Conservation (phyloP, 2,888 invertebrate genomes). For the Drosophila flavopinicola region DNA sequence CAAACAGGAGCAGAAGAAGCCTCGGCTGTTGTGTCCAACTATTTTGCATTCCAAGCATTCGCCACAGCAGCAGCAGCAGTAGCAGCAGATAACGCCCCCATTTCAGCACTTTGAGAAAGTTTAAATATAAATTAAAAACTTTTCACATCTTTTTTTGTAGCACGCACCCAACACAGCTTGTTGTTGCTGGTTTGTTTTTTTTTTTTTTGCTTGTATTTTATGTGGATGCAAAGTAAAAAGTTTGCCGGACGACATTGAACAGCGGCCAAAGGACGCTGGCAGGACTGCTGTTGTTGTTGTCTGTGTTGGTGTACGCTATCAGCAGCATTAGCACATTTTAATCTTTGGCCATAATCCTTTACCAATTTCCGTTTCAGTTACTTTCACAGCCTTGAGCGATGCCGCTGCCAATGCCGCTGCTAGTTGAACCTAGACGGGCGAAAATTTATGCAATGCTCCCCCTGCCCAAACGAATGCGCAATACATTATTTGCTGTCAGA, state of each 20-base stretch:
- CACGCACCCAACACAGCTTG: conserved; percentile 24
- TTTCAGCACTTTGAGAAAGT: conserved; percentile 82
- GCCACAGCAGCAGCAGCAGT: conserved; percentile 34
- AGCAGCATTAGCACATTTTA: conserved; percentile 51
- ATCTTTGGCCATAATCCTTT: conserved; percentile 69
- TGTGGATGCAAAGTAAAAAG: conserved; percentile 79
- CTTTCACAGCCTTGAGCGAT: conserved; percentile 53
- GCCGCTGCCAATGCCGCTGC: not conserved
- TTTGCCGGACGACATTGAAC: conserved; percentile 73
- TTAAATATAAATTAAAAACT: conserved; percentile 84
- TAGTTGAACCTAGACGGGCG: too few relatives aligned
- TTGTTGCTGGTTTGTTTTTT: conserved; percentile 40
- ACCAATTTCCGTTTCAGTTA: conserved; percentile 78
- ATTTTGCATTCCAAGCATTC: conserved; percentile 70
- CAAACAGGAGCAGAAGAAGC: conserved; percentile 38
- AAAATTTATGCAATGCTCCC: conserved; percentile 56
- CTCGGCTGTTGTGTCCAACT: conserved; percentile 62
- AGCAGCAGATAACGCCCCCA: conserved; percentile 67
- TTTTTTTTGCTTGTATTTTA: conserved; percentile 64
- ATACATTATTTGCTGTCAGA: conserved; percentile 80
- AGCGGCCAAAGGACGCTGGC: conserved; percentile 5
- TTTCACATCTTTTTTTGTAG: conserved; percentile 76
- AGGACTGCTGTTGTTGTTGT: conserved; percentile 16
- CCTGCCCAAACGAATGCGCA: conserved; percentile 49
- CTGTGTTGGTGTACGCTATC: conserved; percentile 39